These are phyloP conservation scores for Heliconius melpomene DNA, from an alignment of 1,140 invertebrate genomes.

Conservation along the genomic window DNA sequence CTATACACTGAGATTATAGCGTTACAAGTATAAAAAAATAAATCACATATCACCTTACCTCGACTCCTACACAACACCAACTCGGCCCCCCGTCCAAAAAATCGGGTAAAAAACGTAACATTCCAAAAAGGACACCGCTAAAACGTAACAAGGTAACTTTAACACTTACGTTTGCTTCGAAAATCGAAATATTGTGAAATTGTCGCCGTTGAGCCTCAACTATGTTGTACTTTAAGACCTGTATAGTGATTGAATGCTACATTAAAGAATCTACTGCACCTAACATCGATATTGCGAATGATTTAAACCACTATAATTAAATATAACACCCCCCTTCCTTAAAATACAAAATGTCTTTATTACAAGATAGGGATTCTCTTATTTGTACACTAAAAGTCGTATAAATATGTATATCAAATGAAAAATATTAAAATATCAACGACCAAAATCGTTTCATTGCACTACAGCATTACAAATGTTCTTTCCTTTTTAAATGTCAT, in stretches of 20 bases:
- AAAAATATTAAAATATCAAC: constrained; percentile 40
- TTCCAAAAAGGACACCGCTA: constrained; percentile 50
- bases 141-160: constrained; percentile 74
- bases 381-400: constrained; percentile 27
- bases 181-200: constrained; percentile 29
- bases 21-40: constrained; percentile 68
- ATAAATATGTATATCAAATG: constrained; percentile 30
- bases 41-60: constrained; percentile 67
- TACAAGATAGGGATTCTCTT: not conserved
- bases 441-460: constrained; percentile 57
- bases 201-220: constrained; percentile 68
- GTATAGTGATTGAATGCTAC: constrained; percentile 61
- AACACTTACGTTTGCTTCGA: constrained; percentile 45
- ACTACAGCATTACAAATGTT: constrained; percentile 32
- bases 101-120: constrained; percentile 44
- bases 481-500: not conserved
- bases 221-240: constrained; percentile 72
- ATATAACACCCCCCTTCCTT: constrained; percentile 16
- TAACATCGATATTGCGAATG: constrained; percentile 60
- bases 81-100: constrained; percentile 51
- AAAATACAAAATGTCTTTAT: constrained; percentile 14
- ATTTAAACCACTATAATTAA: constrained; percentile 38
- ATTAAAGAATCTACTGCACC: constrained; percentile 55
- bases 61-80: constrained; percentile 24
- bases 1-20: constrained; percentile 69